phyloP scores from a whole-genome alignment of 2,888 invertebrate species.

The Metellina segmentata region DNA sequence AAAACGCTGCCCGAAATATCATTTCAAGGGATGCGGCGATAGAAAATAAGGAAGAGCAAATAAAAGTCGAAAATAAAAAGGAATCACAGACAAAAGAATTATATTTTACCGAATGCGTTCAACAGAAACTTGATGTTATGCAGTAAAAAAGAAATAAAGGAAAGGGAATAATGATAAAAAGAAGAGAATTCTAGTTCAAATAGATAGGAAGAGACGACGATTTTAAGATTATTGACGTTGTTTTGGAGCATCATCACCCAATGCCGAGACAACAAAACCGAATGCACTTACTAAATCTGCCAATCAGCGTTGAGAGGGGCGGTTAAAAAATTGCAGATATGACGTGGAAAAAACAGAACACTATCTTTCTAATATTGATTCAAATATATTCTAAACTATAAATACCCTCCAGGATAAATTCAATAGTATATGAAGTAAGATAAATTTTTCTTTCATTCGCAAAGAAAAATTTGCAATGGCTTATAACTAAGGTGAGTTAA shows the following conservation, averaged over 20 bases:
- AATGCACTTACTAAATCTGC: slow-evolving; percentile 76
- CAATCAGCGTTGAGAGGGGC: slow-evolving; percentile 56
- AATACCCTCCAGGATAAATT: too few relatives aligned
- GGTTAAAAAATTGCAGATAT: slow-evolving; percentile 39
- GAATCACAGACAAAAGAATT: slow-evolving; percentile 68
- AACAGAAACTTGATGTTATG: slow-evolving; percentile 36
- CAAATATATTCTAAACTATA: too few relatives aligned
- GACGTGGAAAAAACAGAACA: not conserved
- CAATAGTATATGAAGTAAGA: too few relatives aligned
- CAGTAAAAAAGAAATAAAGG: slow-evolving; percentile 18
- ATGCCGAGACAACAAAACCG: slow-evolving; percentile 54
- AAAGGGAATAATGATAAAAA: slow-evolving; percentile 62
- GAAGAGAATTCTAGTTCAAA: slow-evolving; percentile 34
- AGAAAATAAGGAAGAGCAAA: slow-evolving; percentile 46
- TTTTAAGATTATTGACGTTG: slow-evolving; percentile 74
- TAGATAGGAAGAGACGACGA: slow-evolving; percentile 47
- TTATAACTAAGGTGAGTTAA: too few relatives aligned
- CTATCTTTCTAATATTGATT: not conserved
- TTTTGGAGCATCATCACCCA: slow-evolving; percentile 61
- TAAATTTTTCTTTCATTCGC: too few relatives aligned
- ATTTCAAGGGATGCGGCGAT: slow-evolving; percentile 26
- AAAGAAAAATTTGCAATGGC: too few relatives aligned
- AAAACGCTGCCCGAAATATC: slow-evolving; percentile 35
- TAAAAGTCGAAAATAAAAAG: slow-evolving; percentile 59
- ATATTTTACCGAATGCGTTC: slow-evolving; percentile 57